Base-by-base conservation (phyloP, 2,113 vertebrate genomes). In the Maccullochella peelii region DNA sequence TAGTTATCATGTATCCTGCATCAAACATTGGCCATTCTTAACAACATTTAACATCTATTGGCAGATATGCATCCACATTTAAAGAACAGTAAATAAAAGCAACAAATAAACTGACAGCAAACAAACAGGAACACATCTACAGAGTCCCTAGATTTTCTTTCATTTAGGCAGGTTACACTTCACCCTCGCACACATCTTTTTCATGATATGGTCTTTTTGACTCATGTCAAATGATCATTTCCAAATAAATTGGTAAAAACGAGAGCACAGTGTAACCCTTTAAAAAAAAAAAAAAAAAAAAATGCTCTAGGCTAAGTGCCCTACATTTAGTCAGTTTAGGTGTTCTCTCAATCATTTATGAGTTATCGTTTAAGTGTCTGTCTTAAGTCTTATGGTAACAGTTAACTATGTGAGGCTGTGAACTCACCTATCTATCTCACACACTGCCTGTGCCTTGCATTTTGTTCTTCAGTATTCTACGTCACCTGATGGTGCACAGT, bases 21-120 rank as follows among this genome's bases (percentile, higher is more conserved):
- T 96, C 96, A 98, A 98, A 98, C 97, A 95, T 97, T 77, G 89
- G 36, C 89, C 94, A 94, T 94, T 94, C 94, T 94, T 95, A 96
- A 97, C 96, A 96, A 99, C 97, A 98, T 94, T 98, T 95, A 99
- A 99, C 97, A 99, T 97, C 97, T 96, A 98, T 95, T 94, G 92
- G 95, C 93, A 96, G 89, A 95, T 94, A 95, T 94, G 95, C 95
- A 95, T 95, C 91, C 94, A 96, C 95, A 95, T 95, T 96, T 94
- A 96, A 91, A 94, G 91, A 95, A 95, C 94, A 95, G 87, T 93
- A 95, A 96, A 94, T 94, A 91, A 96, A 95, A 95, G 92, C 92
- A 95, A 96, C 94, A 94, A 93, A 95, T 94, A 95, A 95, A 94
- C 82, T 87, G 95, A 96, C 95, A 91, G 95, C 95, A 93, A 95